Percentiles rank a stretch among this genome's conserved stretches.
Evolutionary conservation across 2,797 vertebrate species (phyloP).

Genomic region (Peromyscus melanophrys): DNA sequence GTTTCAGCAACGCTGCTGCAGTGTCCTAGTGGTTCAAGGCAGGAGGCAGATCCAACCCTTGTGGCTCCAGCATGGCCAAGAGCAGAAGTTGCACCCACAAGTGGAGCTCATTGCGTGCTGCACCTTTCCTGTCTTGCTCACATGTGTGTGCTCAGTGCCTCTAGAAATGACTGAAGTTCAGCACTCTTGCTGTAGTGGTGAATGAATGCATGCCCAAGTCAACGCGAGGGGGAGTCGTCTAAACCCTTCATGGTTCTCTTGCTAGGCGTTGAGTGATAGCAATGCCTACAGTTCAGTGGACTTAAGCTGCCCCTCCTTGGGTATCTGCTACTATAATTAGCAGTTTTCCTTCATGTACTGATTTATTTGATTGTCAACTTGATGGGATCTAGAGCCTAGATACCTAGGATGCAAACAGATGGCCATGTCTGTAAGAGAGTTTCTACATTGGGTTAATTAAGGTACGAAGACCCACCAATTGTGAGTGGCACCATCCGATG

Average conservation of each 20-base stretch:
- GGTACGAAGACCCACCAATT: background rate
- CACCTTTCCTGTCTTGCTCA: background rate
- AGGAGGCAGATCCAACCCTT: background rate
- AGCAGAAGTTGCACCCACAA: background rate
- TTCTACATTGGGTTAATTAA: background rate
- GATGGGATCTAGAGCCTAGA: background rate
- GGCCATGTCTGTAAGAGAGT: background rate
- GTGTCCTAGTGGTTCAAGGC: background rate
- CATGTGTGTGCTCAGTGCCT: background rate
- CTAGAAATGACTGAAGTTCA: background rate
- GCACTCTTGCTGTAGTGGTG: background rate
- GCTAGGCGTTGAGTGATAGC: background rate
- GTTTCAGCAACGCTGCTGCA: background rate
- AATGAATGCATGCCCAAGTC: background rate
- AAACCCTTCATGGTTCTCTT: background rate
- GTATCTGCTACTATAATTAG: background rate
- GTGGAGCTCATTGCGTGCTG: background rate
- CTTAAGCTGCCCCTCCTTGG: background rate
- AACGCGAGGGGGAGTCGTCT: background rate
- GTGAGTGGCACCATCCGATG: background rate
- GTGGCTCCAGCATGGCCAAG: background rate
- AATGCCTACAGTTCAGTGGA: background rate
- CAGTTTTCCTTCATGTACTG: background rate
- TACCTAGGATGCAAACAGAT: background rate
- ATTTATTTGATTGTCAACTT: background rate